Evolutionary conservation across 1,140 invertebrate genomes (phyloP).

Genomic region (Aphidius gifuensis): DNA sequence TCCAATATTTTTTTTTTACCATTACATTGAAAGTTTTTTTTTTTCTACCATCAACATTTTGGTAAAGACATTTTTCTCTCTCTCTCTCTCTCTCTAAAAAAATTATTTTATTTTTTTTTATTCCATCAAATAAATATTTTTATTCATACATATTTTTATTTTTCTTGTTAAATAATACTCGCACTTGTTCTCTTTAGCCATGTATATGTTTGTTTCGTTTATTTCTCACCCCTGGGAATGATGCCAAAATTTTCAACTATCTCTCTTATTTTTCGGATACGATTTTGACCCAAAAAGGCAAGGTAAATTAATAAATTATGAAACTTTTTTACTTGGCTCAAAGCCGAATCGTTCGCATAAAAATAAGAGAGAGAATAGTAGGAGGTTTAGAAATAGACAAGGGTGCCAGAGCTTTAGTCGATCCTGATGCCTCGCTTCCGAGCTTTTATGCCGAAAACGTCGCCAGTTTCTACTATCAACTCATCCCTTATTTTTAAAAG

Average conservation of each 20-base stretch:
- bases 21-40: too few species aligned
- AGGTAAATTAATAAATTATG: slow-evolving; percentile 53
- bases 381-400: too few species aligned
- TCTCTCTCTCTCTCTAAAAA: too few species aligned
- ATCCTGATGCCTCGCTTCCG: slow-evolving; percentile 34
- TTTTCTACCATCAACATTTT: too few species aligned
- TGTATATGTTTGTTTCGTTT: not conserved
- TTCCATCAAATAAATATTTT: too few species aligned
- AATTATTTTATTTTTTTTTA: too few species aligned
- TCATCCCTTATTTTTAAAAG: slow-evolving; percentile 5
- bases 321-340: slow-evolving; percentile 43
- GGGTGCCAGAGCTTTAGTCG: slow-evolving; percentile 29
- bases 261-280: slow-evolving; percentile 32
- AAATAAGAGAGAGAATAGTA: not conserved
- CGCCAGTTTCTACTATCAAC: slow-evolving; percentile 22
- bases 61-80: too few species aligned
- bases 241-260: slow-evolving; percentile 1
- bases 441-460: slow-evolving; percentile 36
- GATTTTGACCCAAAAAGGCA: slow-evolving; percentile 51
- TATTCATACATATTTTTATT: not conserved
- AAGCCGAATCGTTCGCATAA: slow-evolving; percentile 40
- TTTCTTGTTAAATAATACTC: not conserved
- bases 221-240: slow-evolving; percentile 24
- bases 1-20: too few species aligned
- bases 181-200: too few species aligned